phyloP scores from a whole-genome alignment of 23 tunicate species.

The Phallusia fumigata region DNA sequence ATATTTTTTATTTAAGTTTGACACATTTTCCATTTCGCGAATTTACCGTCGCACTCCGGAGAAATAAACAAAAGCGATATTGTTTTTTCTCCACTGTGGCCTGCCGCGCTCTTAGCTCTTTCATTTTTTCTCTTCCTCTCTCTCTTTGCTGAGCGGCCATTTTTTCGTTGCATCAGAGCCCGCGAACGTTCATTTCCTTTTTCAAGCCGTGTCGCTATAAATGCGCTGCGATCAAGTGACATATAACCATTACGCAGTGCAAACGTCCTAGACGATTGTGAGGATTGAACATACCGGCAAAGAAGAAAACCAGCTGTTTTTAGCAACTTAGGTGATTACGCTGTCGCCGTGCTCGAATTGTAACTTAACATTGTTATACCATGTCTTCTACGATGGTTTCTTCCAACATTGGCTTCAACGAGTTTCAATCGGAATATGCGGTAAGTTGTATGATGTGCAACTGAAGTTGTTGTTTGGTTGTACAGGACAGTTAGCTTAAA shows the following conservation, averaged over 20 bases:
- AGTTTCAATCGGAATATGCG: background rate
- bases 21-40: background rate
- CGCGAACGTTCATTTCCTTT: slow-evolving; percentile 4
- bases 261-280: background rate
- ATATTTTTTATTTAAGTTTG: background rate
- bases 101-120: background rate
- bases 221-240: background rate
- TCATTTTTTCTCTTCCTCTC: background rate
- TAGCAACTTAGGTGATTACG: background rate
- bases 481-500: too few relatives aligned
- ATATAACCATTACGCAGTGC: background rate
- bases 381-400: slow-evolving; percentile 1
- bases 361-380: background rate
- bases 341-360: background rate
- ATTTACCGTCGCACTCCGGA: background rate
- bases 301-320: background rate
- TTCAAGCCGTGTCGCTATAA: background rate
- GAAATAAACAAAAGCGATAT: slow-evolving; percentile 13
- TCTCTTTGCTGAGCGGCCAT: background rate
- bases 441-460: background rate
- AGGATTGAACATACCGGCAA: background rate
- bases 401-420: background rate
- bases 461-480: too few relatives aligned
- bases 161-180: background rate
- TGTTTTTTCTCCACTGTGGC: background rate